Evolutionary conservation across 2,888 invertebrate genomes (phyloP).

Genomic region (Lumbricus terrestris): DNA sequence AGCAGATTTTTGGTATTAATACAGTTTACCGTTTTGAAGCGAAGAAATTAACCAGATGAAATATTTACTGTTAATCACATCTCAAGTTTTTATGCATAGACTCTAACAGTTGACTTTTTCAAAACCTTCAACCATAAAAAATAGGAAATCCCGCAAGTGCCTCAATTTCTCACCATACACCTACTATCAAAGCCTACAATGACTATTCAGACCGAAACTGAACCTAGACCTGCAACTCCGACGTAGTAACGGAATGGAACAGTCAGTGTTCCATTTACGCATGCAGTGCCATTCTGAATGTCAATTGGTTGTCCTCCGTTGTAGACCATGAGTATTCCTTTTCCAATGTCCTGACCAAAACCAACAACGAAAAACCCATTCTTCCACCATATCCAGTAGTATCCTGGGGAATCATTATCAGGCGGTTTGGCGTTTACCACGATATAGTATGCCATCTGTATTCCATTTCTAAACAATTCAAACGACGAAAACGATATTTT

Average conservation of each 20-base stretch:
- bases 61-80: too few species aligned
- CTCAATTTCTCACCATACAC: too few species aligned
- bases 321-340: background rate
- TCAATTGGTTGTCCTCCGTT: background rate
- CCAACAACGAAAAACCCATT: background rate
- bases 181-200: too few species aligned
- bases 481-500: background rate
- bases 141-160: too few species aligned
- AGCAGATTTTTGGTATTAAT: too few species aligned
- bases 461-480: background rate
- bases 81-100: too few species aligned
- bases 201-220: background rate
- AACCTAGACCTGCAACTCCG: background rate
- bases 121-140: too few species aligned
- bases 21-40: too few species aligned
- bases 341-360: background rate
- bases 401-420: background rate
- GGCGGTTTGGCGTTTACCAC: background rate
- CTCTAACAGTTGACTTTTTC: too few species aligned
- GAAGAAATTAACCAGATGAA: too few species aligned
- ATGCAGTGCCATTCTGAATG: background rate
- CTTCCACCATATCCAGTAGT: constrained; percentile 6
- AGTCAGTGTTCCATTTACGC: background rate
- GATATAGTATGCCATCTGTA: background rate
- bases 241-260: constrained; percentile 7